A percentile compares a stretch with the other conserved stretches of the same genome.
These are phyloP conservation scores for Aquatica leii DNA, from an alignment of 2,888 invertebrate genomes.

Conservation along the genomic window DNA sequence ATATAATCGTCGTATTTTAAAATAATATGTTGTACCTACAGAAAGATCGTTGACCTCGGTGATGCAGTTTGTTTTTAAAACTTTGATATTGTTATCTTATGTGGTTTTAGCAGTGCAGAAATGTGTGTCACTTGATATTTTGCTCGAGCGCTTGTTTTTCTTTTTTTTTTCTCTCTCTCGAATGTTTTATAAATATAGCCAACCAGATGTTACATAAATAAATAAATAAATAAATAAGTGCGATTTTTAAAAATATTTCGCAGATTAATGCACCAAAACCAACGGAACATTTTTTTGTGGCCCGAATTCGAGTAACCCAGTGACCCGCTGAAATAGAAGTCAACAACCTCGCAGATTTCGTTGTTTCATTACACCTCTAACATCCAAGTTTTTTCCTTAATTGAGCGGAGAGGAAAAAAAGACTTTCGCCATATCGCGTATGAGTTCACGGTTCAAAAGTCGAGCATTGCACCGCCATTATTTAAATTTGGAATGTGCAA, in stretches of 20 bases:
- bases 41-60: slow-evolving; percentile 24
- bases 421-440: slow-evolving; percentile 31
- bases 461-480: slow-evolving; percentile 39
- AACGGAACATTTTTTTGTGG: slow-evolving; percentile 47
- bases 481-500: slow-evolving; percentile 43
- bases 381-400: slow-evolving; percentile 2
- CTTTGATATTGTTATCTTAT: slow-evolving; percentile 33
- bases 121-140: slow-evolving; percentile 39
- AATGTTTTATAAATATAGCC: slow-evolving; percentile 27
- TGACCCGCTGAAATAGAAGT: slow-evolving; percentile 48
- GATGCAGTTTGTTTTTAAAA: slow-evolving; percentile 36
- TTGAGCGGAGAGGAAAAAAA: neutral
- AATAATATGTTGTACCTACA: slow-evolving; percentile 14
- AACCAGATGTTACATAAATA: slow-evolving; percentile 35
- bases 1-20: slow-evolving; percentile 10
- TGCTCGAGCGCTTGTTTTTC: slow-evolving; percentile 27
- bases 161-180: slow-evolving; percentile 4
- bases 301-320: slow-evolving; percentile 52
- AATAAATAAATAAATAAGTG: slow-evolving; percentile 26
- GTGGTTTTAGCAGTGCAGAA: slow-evolving; percentile 28
- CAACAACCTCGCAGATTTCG: slow-evolving; percentile 42
- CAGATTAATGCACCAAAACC: slow-evolving; percentile 32
- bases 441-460: slow-evolving; percentile 35
- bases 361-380: slow-evolving; percentile 24
- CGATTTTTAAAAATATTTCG: slow-evolving; percentile 22